Evolutionary conservation across 2,888 invertebrate species (phyloP).

Genomic region (Mythimna impura): DNA sequence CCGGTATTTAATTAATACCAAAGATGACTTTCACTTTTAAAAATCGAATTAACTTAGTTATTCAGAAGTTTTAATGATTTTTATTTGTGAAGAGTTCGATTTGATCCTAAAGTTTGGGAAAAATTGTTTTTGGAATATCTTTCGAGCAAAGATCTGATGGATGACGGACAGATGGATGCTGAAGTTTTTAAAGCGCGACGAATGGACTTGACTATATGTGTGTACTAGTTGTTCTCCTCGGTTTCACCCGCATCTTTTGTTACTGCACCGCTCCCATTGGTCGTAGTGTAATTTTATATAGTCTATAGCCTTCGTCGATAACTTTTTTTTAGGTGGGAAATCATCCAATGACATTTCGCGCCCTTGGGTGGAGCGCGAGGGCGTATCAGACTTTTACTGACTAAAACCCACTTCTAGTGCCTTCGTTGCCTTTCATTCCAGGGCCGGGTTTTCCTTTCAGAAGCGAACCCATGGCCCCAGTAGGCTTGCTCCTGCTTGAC

Average conservation of each 20-base stretch:
- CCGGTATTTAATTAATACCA: conserved; percentile 12
- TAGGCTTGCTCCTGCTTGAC: too few relatives aligned
- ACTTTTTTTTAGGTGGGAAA: too few relatives aligned
- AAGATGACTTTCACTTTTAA: conserved; percentile 24
- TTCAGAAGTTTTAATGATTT: conserved; percentile 56
- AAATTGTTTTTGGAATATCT: conserved; percentile 34
- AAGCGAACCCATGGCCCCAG: too few relatives aligned
- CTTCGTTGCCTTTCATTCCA: too few relatives aligned
- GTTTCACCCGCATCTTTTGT: background rate
- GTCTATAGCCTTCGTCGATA: too few relatives aligned
- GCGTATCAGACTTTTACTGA: too few relatives aligned
- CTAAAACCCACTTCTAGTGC: too few relatives aligned
- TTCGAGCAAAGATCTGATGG: background rate
- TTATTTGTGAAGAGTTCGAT: conserved; percentile 34
- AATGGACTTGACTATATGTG: background rate
- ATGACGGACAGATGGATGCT: background rate
- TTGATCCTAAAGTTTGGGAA: conserved; percentile 31
- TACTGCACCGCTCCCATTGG: too few relatives aligned
- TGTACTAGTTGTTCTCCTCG: background rate
- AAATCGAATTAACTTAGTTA: conserved; percentile 57
- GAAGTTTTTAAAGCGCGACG: background rate
- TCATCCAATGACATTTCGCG: too few relatives aligned
- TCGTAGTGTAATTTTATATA: too few relatives aligned
- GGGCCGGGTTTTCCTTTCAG: too few relatives aligned
- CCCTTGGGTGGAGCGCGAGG: too few relatives aligned